Base-by-base conservation (phyloP, 2,113 vertebrate genomes). In the Ranitomeya imitator region DNA sequence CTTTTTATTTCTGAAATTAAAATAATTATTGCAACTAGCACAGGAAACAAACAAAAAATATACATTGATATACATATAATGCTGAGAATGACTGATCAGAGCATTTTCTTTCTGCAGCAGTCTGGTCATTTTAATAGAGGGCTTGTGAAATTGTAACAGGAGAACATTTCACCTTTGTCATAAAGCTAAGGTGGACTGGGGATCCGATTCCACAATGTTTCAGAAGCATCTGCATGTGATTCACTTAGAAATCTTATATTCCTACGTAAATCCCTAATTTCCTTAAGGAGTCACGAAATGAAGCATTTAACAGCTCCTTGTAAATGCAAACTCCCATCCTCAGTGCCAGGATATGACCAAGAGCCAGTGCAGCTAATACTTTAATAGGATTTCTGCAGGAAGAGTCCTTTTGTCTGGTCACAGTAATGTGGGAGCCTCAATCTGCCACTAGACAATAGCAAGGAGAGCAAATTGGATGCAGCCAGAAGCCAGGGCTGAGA, bases 361-460 rank as follows among this genome's bases (percentile, higher is more conserved):
- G 80, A 65, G 86, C 84, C 80, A 83, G 59, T 67, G 88, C 55
- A 88, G 86, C 89, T 92, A 91, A 92, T 82, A 90, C 92, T 94
- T 92, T 94, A 90, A 91, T 91, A 91, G 91, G 90, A 90, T 90
- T 90, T 92, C 85, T 90, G 80, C 55, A 83, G 90, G 88, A 90
- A 90, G 89, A 85, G 89, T 55, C 83, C 91, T 92, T 94, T 94
- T 94, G 93, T 95, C 91, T 92, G 11, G 90, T 89, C 85, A 84
- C 89, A 13, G 86, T 90, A 91, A 91, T 92, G 89, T 91, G 92
- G 84, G 89, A 90, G 59, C 13, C 82, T 67, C 73, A 67, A 69
- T 89, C 90, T 91, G 90, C 86, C 89, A 85, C 86, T 92, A 89
- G 90, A 94, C 94, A 94, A 94, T 91, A 92, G 92, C 91, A 90